phyloP scores from a whole-genome alignment of 2,113 vertebrate genomes.

The Theristicus caerulescens region DNA sequence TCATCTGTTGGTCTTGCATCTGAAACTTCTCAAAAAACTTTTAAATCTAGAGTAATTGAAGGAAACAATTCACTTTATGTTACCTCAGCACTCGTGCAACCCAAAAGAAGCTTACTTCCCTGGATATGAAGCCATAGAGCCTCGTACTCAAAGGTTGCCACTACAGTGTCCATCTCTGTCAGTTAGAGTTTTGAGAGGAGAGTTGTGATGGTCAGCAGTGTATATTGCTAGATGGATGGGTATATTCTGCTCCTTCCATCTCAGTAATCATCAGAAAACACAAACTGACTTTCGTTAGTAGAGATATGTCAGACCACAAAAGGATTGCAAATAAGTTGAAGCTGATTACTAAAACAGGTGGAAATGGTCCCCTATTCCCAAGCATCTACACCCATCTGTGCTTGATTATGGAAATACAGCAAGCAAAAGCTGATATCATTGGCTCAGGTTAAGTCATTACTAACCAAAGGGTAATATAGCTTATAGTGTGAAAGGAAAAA shows the following conservation, averaged over 20 bases:
- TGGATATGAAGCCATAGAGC: accelerated
- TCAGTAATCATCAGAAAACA: not conserved
- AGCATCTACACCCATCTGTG: not conserved
- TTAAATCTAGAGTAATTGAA: not conserved
- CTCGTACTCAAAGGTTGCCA: not conserved
- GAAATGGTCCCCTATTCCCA: not conserved
- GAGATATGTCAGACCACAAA: not conserved
- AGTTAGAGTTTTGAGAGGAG: not conserved
- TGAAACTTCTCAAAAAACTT: not conserved
- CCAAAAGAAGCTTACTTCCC: accelerated
- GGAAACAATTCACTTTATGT: not conserved
- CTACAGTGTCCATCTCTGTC: accelerated
- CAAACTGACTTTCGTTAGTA: not conserved
- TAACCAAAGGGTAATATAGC: not conserved
- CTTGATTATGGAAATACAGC: not conserved
- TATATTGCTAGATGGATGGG: not conserved
- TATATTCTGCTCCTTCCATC: not conserved
- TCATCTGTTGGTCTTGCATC: not conserved
- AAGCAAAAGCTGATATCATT: not conserved
- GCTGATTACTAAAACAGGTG: not conserved
- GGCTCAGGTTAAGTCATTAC: not conserved
- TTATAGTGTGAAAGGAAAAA: not conserved
- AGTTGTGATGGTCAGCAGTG: not conserved
- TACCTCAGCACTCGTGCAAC: not conserved
- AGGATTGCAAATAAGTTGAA: not conserved